Evolutionary conservation across 2,888 invertebrate species (phyloP).

Genomic region (Meganola albula): DNA sequence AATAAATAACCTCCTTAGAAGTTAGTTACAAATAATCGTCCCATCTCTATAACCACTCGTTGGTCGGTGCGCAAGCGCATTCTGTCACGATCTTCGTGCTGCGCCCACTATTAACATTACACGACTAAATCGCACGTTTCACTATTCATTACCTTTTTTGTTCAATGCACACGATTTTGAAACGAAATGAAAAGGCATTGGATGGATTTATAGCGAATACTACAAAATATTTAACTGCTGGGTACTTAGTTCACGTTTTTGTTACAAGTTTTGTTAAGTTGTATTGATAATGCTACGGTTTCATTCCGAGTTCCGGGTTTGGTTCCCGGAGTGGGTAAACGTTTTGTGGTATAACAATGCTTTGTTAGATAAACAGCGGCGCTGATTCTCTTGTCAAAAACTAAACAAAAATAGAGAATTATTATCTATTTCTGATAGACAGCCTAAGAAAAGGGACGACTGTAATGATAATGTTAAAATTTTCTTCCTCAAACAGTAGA

Average conservation of each 20-base stretch:
- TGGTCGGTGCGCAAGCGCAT: constrained; percentile 43
- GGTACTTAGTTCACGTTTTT: background rate
- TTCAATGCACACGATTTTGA: constrained; percentile 5
- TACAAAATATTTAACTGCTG: background rate
- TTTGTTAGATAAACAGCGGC: too few relatives aligned
- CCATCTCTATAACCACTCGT: constrained; percentile 33
- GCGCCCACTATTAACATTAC: constrained; percentile 27
- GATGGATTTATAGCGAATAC: background rate
- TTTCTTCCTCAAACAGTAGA: too few relatives aligned
- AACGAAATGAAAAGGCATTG: constrained; percentile 11
- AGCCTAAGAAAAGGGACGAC: too few relatives aligned
- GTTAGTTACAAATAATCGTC: constrained; percentile 9
- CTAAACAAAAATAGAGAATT: too few relatives aligned
- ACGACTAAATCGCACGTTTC: constrained; percentile 19
- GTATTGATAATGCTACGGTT: background rate
- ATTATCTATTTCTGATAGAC: too few relatives aligned
- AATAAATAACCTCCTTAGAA: too few relatives aligned
- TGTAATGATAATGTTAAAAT: too few relatives aligned
- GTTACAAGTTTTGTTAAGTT: constrained; percentile 3
- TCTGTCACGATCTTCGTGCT: constrained; percentile 51
- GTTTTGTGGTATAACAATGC: too few relatives aligned
- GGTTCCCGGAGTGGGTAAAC: constrained; percentile 6
- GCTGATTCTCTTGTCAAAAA: too few relatives aligned
- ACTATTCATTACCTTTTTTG: constrained; percentile 22
- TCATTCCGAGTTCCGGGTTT: constrained; percentile 2